phyloP scores from a whole-genome alignment of 1,140 invertebrate species.

The Chionoecetes opilio region DNA sequence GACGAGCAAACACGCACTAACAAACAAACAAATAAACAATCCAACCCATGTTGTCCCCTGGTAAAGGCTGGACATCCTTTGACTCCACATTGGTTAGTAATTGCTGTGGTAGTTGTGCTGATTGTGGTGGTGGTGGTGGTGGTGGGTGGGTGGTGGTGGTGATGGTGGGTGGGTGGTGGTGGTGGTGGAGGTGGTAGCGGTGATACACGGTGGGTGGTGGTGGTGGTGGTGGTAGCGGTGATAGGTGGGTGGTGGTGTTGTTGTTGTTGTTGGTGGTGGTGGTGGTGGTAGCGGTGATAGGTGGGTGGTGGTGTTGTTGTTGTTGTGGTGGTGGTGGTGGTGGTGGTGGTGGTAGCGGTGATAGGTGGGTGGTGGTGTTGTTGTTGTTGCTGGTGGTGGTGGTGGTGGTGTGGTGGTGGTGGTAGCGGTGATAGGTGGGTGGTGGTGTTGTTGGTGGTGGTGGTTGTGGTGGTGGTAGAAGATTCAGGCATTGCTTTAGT shows the following conservation, averaged over 20 bases:
- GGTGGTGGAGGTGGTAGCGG: too few relatives aligned
- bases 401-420: slow-evolving; percentile 23
- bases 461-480: too few relatives aligned
- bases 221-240: background rate
- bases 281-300: background rate
- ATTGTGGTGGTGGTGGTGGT: background rate
- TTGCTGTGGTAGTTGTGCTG: background rate
- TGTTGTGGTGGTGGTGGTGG: background rate
- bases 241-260: too few relatives aligned
- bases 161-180: too few relatives aligned
- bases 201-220: background rate
- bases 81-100: background rate
- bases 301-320: too few relatives aligned
- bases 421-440: too few relatives aligned
- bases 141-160: background rate
- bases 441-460: too few relatives aligned
- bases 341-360: background rate
- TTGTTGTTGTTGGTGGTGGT: background rate
- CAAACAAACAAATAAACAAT: background rate
- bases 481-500: background rate
- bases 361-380: too few relatives aligned
- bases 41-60: background rate
- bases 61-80: background rate
- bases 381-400: too few relatives aligned
- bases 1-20: background rate